Evolutionary conservation across 2,113 vertebrate genomes (phyloP).

Genomic region (Lampris megalopsis): DNA sequence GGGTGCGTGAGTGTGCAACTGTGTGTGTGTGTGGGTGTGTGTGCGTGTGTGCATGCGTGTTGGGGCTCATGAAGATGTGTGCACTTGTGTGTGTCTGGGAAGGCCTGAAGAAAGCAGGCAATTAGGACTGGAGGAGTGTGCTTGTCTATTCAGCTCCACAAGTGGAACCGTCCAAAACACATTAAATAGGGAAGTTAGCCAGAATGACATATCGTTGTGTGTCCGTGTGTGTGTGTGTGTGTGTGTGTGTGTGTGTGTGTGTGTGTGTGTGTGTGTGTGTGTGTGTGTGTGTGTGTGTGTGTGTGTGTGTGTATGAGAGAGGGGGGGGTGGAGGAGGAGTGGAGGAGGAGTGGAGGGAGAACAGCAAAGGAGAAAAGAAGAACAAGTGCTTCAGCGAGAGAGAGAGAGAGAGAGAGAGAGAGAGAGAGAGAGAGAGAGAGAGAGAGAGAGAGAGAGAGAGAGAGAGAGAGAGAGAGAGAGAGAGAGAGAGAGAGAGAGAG

Average conservation of each 20-base stretch:
- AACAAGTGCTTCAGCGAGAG: not conserved
- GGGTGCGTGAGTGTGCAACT: constrained; percentile 16
- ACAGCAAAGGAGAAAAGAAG: constrained; percentile 9
- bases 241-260: constrained; percentile 30
- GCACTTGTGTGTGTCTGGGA: constrained; percentile 37
- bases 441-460: constrained; percentile 3
- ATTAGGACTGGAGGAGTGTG: constrained; percentile 76
- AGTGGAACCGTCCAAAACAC: constrained; percentile 72
- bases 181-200: constrained; percentile 62
- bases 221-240: not conserved
- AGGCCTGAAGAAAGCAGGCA: constrained; percentile 75
- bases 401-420: not conserved
- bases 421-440: not conserved
- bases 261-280: constrained; percentile 2
- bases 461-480: not conserved
- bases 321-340: not conserved
- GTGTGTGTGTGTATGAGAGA: not conserved
- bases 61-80: not conserved
- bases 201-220: constrained; percentile 29
- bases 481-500: not conserved
- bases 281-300: constrained; percentile 1
- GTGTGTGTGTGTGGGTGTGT: constrained; percentile 28
- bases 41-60: constrained; percentile 12
- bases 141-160: constrained; percentile 70
- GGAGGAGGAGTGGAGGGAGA: not conserved